Evolutionary conservation across 2,113 vertebrate genomes (phyloP), one percentile per base, ranked within the genome.

Genomic region (Tichodroma muraria): DNA sequence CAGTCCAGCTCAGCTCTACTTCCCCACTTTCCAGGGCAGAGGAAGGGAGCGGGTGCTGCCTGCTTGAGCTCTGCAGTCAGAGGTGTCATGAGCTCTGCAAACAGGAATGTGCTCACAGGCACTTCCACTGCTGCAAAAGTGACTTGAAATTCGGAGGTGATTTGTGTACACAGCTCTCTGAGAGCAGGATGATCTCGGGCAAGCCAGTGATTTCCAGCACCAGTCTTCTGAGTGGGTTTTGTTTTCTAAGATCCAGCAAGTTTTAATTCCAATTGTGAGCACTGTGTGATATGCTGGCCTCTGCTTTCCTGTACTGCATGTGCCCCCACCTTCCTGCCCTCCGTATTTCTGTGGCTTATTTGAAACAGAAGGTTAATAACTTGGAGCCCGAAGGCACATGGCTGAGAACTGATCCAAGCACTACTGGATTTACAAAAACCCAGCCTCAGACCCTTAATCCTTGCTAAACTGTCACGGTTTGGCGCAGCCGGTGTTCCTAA

Each of bases 361-460:
- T 92, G 87, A 89, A 90, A 54, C 80, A 71, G 89, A 61, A 90
- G 83, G 91, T 95, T 95, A 94, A 90, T 90, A 92, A 95, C 83
- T 78, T 54, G 73, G 84, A 75, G 89, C 89, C 80, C 0, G 10
- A 66, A 88, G 83, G 93, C 80, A 77, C 40, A 15, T 0, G 3
- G 76, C 85, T 66, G 69, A 77, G 93, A 90, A 80, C 59, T 85
- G 91, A 85, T 88, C 76, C 91, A 61, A 73, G 85, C 45, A 37
- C 82, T 72, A 79, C 75, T 85, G 93, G 82, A 82, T 96, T 88
- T 76, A 27, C 65, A 80, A 49, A 93, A 90, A 57, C 8, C 21
- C 68, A 56, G 30, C 76, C 72, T 85, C 86, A 88, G 65, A 86
- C 80, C 68, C 45, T 86, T 88, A 80, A 88, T 95, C 83, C 71